Evolutionary conservation across 1,140 invertebrate species (phyloP).

Genomic region (Theocolax elegans): DNA sequence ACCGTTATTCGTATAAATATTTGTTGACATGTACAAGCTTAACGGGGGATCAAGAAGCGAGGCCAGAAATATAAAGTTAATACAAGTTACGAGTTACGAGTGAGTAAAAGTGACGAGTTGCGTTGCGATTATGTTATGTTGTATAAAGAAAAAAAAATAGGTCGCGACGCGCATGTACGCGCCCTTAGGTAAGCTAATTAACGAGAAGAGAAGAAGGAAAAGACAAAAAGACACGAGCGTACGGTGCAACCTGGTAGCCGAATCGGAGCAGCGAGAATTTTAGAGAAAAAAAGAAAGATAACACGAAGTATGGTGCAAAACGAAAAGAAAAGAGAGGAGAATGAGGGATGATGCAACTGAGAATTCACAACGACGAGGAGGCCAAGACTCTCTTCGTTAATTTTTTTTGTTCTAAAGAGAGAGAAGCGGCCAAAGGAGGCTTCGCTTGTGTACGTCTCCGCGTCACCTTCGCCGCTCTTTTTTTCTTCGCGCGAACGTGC

Average conservation of each 20-base stretch:
- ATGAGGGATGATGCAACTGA: conserved; percentile 12
- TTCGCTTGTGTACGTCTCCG: neutral
- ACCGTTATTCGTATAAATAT: conserved; percentile 3
- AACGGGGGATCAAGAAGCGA: conserved; percentile 13
- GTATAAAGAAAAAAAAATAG: conserved; percentile 27
- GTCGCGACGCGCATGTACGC: conserved; percentile 29
- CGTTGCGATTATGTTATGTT: conserved; percentile 25
- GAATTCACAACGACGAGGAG: neutral
- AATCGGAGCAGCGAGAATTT: conserved; percentile 35
- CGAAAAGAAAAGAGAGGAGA: conserved; percentile 19
- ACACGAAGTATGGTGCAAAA: neutral
- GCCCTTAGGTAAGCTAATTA: conserved; percentile 53
- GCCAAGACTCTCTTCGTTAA: conserved; percentile 2
- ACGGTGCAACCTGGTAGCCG: neutral
- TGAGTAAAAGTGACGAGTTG: neutral
- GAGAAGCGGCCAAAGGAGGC: neutral
- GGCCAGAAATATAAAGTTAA: conserved; percentile 18
- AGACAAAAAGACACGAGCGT: conserved; percentile 23
- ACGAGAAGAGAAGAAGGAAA: conserved; percentile 46
- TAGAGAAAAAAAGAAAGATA: conserved; percentile 12
- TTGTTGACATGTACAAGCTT: neutral
- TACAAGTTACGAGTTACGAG: conserved; percentile 7
- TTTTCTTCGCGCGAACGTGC: conserved; percentile 11
- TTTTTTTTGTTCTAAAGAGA: conserved; percentile 8
- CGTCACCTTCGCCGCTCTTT: neutral